Evolutionary conservation across 2,888 invertebrate genomes (phyloP).

Genomic region (Meteorus cinctellus): DNA sequence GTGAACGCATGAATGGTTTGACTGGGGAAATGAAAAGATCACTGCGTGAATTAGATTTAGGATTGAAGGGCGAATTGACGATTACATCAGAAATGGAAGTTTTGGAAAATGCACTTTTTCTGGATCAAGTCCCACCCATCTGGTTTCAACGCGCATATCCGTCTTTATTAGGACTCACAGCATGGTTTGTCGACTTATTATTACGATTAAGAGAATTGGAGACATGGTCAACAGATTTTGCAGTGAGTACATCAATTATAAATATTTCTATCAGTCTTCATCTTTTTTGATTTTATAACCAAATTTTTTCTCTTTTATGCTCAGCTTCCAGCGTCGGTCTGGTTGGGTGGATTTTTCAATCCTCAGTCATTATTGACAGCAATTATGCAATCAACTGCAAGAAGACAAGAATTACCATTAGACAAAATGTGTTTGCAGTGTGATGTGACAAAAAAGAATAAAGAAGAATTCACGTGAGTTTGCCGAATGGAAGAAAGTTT

Average conservation of each 20-base stretch:
- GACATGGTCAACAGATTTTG: constrained; percentile 96
- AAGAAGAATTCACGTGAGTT: constrained; percentile 93
- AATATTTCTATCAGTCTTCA: not conserved
- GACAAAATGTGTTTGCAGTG: constrained; percentile 98
- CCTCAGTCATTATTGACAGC: constrained; percentile 97
- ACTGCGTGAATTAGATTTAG: constrained; percentile 92
- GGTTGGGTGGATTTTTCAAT: constrained; percentile 98
- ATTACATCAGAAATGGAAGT: constrained; percentile 98
- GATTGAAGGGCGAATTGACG: constrained; percentile 96
- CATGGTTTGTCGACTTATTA: constrained; percentile 95
- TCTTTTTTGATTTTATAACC: not conserved
- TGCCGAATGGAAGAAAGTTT: not conserved
- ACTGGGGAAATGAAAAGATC: constrained; percentile 94
- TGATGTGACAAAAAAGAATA: constrained; percentile 97
- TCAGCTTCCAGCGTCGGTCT: constrained; percentile 92
- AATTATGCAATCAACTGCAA: constrained; percentile 97
- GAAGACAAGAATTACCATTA: constrained; percentile 92
- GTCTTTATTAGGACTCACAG: constrained; percentile 88
- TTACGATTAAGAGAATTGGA: constrained; percentile 90
- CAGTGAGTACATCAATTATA: constrained; percentile 75
- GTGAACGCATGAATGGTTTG: constrained; percentile 95
- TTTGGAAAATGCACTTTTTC: constrained; percentile 90
- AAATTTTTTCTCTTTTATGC: constrained; percentile 42
- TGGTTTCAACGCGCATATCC: constrained; percentile 95
- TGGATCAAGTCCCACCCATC: constrained; percentile 93